Evolutionary conservation across 2,113 vertebrate species (phyloP).

Genomic region (Antechinus stuartii): DNA sequence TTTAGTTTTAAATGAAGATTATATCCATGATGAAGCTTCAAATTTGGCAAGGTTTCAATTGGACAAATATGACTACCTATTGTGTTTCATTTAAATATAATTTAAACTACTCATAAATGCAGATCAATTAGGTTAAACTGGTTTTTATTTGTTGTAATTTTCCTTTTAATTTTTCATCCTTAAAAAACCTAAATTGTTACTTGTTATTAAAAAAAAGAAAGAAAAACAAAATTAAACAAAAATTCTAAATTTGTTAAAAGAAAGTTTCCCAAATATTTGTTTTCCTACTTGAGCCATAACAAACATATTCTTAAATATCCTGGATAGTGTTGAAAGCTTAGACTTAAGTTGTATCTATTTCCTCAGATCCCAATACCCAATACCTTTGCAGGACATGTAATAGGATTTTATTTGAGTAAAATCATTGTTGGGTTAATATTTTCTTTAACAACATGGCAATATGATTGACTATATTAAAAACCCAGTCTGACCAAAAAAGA

Average conservation of each 20-base stretch:
- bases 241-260: background rate
- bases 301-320: background rate
- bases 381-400: background rate
- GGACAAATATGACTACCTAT: background rate
- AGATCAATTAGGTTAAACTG: background rate
- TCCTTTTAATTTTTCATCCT: background rate
- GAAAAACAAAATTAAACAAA: background rate
- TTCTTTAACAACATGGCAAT: background rate
- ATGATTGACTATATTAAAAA: background rate
- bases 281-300: background rate
- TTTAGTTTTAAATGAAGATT: slow-evolving; percentile 65
- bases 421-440: background rate
- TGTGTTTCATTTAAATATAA: background rate
- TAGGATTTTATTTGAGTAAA: background rate
- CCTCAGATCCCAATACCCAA: background rate
- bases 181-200: background rate
- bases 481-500: background rate
- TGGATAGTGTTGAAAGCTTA: background rate
- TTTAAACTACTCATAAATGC: background rate
- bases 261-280: background rate
- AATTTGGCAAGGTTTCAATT: background rate
- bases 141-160: background rate
- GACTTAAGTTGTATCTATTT: background rate
- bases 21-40: background rate
- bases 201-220: background rate